Percentiles rank a stretch among this genome's conserved stretches.
Evolutionary conservation across 1,140 invertebrate genomes (phyloP).

Genomic region (Streblospio benedicti): DNA sequence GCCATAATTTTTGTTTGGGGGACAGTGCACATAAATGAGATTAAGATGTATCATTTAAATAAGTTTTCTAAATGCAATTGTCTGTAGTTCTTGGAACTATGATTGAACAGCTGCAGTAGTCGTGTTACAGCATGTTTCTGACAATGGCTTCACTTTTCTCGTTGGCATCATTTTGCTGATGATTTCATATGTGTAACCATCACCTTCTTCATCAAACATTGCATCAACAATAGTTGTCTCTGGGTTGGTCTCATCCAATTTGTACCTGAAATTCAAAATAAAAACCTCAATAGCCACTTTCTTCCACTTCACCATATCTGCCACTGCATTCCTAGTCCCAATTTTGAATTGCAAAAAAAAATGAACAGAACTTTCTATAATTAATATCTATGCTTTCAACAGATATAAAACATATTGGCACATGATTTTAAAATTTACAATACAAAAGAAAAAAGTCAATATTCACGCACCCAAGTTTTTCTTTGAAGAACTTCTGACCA

Average conservation of each 20-base stretch:
- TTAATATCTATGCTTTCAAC: too few species aligned
- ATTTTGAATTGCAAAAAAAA: neutral
- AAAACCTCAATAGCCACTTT: neutral
- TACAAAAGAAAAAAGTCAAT: neutral
- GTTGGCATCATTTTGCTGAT: slow-evolving; percentile 30
- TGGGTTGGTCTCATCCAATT: slow-evolving; percentile 50
- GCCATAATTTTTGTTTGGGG: too few species aligned
- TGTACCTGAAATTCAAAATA: slow-evolving; percentile 45
- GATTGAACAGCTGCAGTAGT: too few species aligned
- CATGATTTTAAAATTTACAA: too few species aligned
- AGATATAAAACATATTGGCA: too few species aligned
- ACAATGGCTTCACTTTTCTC: neutral
- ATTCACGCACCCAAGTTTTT: slow-evolving; percentile 56
- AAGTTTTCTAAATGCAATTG: too few species aligned
- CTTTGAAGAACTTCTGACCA: slow-evolving; percentile 60
- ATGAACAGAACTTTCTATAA: too few species aligned
- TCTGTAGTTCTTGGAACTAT: too few species aligned
- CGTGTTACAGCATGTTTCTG: too few species aligned
- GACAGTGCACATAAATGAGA: too few species aligned
- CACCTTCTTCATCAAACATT: slow-evolving; percentile 33
- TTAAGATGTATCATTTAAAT: too few species aligned
- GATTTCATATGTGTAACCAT: slow-evolving; percentile 36
- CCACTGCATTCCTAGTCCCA: neutral
- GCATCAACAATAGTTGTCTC: slow-evolving; percentile 19
- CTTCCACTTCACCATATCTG: neutral